Conservation (phyloP, 2,113 vertebrate species). For the Gavialis gangeticus region DNA sequence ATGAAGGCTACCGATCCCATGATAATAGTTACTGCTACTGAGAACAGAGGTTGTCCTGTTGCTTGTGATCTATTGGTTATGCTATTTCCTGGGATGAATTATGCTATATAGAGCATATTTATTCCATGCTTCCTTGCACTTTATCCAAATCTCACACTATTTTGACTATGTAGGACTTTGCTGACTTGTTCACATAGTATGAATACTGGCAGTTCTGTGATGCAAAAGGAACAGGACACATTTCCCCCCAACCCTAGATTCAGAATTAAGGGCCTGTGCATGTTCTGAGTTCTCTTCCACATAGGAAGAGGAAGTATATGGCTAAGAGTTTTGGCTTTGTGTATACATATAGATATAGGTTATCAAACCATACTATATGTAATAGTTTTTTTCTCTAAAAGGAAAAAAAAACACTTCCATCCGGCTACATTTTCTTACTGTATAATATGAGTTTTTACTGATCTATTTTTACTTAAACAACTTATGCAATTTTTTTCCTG, state of each 20-base stretch:
- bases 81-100: conserved; percentile 33
- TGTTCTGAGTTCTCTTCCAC: conserved; percentile 16
- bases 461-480: conserved; percentile 48
- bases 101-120: conserved; percentile 45
- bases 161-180: neutral
- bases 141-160: neutral
- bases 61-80: conserved; percentile 6
- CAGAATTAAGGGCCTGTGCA: neutral
- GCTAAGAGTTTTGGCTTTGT: conserved; percentile 5
- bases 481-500: neutral
- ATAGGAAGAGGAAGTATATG: neutral
- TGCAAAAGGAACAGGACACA: conserved; percentile 40
- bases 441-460: conserved; percentile 60
- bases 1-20: neutral
- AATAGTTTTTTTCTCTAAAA: conserved; percentile 16
- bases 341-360: neutral
- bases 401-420: neutral
- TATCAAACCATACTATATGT: conserved; percentile 3
- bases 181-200: conserved; percentile 36
- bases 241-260: neutral
- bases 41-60: neutral
- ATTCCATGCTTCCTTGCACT: conserved; percentile 20
- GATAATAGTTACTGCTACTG: conserved; percentile 13
- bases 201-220: conserved; percentile 63
- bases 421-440: conserved; percentile 60